Percentiles rank a stretch among this genome's conserved stretches.
Evolutionary conservation across 2,888 invertebrate genomes (phyloP).

Genomic region (Cheilosia pagana): DNA sequence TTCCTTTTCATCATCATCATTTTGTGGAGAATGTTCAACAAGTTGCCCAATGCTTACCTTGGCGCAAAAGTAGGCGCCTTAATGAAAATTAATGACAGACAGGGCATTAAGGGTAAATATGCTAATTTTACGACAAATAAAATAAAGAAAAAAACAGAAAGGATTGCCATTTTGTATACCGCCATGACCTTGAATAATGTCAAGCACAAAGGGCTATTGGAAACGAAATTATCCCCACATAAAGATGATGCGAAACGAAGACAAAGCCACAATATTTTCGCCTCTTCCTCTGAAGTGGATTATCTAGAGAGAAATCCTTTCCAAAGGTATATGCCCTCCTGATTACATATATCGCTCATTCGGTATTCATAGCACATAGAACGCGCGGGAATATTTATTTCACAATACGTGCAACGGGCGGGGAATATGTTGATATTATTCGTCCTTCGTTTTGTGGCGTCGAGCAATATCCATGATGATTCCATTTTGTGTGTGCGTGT

Average conservation of each 20-base stretch:
- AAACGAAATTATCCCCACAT: slow-evolving; percentile 10
- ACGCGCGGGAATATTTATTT: slow-evolving; percentile 52
- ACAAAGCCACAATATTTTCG: not conserved
- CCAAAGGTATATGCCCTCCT: slow-evolving; percentile 12
- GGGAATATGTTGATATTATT: not conserved
- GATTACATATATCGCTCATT: slow-evolving; percentile 45
- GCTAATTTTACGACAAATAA: slow-evolving; percentile 45
- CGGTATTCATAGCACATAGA: slow-evolving; percentile 53
- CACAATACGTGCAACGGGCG: slow-evolving; percentile 47
- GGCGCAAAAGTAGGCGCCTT: slow-evolving; percentile 5
- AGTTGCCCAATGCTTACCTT: slow-evolving; percentile 27
- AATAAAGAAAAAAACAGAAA: slow-evolving; percentile 6
- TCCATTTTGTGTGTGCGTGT: slow-evolving; percentile 10
- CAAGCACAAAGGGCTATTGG: slow-evolving; percentile 7
- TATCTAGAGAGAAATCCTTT: slow-evolving; percentile 40
- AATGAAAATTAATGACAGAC: slow-evolving; percentile 63
- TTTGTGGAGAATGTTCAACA: slow-evolving; percentile 52
- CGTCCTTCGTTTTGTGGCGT: not conserved
- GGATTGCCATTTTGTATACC: slow-evolving; percentile 34
- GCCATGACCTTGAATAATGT: slow-evolving; percentile 55
- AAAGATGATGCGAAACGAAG: slow-evolving; percentile 5
- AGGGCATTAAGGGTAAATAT: slow-evolving; percentile 42
- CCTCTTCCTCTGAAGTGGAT: slow-evolving; percentile 34
- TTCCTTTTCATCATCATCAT: not conserved
- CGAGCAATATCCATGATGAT: slow-evolving; percentile 21